Evolutionary conservation across 2,797 vertebrate species (phyloP).

Genomic region (Notoglanidium macrostoma): DNA sequence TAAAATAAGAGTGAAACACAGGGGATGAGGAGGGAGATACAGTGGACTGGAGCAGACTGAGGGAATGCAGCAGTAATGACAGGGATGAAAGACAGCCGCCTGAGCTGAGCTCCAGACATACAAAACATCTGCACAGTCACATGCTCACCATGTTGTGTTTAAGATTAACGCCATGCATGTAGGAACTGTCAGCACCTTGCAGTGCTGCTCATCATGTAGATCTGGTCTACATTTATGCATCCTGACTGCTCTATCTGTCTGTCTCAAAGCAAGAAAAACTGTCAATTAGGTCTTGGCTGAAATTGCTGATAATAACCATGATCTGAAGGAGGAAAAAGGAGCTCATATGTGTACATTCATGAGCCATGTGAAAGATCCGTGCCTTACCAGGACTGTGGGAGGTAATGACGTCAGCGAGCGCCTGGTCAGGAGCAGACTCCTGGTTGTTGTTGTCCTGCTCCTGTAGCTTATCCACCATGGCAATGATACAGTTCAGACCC

Average conservation of each 20-base stretch:
- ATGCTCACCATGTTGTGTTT: neutral
- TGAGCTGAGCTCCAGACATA: neutral
- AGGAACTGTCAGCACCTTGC: too few species aligned
- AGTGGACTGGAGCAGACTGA: neutral
- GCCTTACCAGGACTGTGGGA: slow-evolving; percentile 82
- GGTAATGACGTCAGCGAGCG: slow-evolving; percentile 77
- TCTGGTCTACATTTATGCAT: neutral
- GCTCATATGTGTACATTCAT: neutral
- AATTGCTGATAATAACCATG: neutral
- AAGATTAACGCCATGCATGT: neutral
- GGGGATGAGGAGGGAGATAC: neutral
- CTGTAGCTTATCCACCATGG: slow-evolving; percentile 91
- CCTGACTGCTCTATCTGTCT: neutral
- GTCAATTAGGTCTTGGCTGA: neutral
- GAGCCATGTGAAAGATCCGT: too few species aligned
- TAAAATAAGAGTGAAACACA: neutral
- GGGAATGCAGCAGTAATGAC: neutral
- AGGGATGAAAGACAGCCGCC: neutral
- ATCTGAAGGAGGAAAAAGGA: neutral
- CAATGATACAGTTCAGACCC: slow-evolving; percentile 93
- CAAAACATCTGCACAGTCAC: neutral
- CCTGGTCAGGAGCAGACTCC: slow-evolving; percentile 68
- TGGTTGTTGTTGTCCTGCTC: slow-evolving; percentile 76
- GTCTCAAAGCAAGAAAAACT: neutral
- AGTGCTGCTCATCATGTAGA: neutral